Percentiles rank a stretch among this genome's conserved stretches.
Conservation (phyloP, 2,888 invertebrate species). For the Camponotus fellah region DNA sequence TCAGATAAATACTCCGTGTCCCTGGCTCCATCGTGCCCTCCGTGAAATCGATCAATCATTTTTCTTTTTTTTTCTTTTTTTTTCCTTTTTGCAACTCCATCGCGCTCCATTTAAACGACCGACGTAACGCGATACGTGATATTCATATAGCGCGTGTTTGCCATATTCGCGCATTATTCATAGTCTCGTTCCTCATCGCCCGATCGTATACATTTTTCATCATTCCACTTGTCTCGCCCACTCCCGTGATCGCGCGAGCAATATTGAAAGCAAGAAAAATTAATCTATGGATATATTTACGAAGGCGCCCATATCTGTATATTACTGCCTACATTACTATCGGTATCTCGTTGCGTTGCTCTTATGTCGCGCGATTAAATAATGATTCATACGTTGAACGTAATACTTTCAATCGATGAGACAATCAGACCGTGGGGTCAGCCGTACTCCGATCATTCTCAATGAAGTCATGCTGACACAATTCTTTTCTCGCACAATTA, state of each 20-base stretch:
- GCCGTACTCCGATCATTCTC: constrained; percentile 53
- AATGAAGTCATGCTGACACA: constrained; percentile 60
- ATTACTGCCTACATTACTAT: constrained; percentile 17
- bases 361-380: constrained; percentile 51
- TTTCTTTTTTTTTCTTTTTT: constrained; percentile 43
- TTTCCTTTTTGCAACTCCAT: constrained; percentile 38
- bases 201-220: constrained; percentile 31
- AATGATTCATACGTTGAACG: constrained; percentile 68
- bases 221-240: background rate
- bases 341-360: constrained; percentile 52
- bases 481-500: background rate
- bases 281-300: constrained; percentile 9
- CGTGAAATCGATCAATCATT: constrained; percentile 43
- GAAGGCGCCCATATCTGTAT: constrained; percentile 22
- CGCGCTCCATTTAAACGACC: constrained; percentile 46
- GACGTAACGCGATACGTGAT: constrained; percentile 44
- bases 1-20: constrained; percentile 60
- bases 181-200: constrained; percentile 8
- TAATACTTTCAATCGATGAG: constrained; percentile 67
- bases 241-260: constrained; percentile 14
- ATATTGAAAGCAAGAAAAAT: constrained; percentile 43
- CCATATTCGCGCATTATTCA: constrained; percentile 37
- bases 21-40: constrained; percentile 20
- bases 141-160: constrained; percentile 4
- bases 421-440: constrained; percentile 60